Percentiles rank a stretch among this genome's conserved stretches.
Evolutionary conservation across 2,113 vertebrate species (phyloP).

Genomic region (Aegotheles bennettii): DNA sequence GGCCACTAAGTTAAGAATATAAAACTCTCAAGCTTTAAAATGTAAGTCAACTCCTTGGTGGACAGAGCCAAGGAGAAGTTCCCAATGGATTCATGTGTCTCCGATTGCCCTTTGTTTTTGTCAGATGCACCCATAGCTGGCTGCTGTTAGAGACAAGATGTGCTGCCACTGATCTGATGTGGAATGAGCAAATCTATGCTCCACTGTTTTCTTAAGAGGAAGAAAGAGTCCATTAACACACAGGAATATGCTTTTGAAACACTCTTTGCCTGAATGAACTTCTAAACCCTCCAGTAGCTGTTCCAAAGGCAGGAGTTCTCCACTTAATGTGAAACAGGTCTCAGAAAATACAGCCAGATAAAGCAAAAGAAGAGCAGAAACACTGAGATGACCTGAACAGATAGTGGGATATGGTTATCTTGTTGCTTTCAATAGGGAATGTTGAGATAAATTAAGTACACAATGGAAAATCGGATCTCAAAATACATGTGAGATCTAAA

Average conservation of each 20-base stretch:
- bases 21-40: not conserved
- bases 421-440: not conserved
- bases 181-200: not conserved
- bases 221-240: not conserved
- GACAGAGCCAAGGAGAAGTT: accelerated
- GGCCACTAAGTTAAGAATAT: not conserved
- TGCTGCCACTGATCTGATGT: not conserved
- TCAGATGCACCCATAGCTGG: not conserved
- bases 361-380: not conserved
- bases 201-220: not conserved
- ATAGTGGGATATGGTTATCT: not conserved
- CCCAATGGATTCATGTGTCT: not conserved
- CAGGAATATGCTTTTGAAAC: not conserved
- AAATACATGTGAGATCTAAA: not conserved
- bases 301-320: slow-evolving; percentile 5
- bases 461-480: not conserved
- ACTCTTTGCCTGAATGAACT: not conserved
- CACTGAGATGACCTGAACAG: not conserved
- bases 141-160: not conserved
- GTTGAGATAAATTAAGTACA: not conserved
- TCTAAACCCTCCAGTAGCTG: not conserved
- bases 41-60: not conserved
- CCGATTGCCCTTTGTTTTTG: accelerated
- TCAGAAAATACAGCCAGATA: not conserved
- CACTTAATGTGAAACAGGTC: slow-evolving; percentile 36